These are phyloP conservation scores for Endotricha flammealis DNA, from an alignment of 2,888 invertebrate genomes.

Conservation along the genomic window DNA sequence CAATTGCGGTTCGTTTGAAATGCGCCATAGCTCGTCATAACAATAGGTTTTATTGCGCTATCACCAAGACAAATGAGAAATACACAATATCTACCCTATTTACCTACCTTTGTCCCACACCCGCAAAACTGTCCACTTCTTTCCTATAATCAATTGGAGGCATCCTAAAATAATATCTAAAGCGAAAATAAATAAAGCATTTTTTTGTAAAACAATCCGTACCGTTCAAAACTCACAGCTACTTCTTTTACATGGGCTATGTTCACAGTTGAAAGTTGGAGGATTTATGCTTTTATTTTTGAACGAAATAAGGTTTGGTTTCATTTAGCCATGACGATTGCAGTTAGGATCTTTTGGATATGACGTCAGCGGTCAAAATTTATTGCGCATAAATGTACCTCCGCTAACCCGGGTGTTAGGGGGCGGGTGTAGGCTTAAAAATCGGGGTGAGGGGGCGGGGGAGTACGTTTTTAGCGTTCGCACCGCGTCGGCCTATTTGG, in stretches of 20 bases:
- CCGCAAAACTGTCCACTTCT: slow-evolving; percentile 65
- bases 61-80: slow-evolving; percentile 73
- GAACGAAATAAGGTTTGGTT: slow-evolving; percentile 31
- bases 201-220: slow-evolving; percentile 50
- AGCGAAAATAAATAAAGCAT: slow-evolving; percentile 38
- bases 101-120: slow-evolving; percentile 56
- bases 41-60: slow-evolving; percentile 62
- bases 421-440: slow-evolving; percentile 76
- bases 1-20: slow-evolving; percentile 2
- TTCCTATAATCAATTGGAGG: slow-evolving; percentile 41
- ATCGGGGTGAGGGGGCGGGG: slow-evolving; percentile 69
- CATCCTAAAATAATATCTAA: slow-evolving; percentile 41
- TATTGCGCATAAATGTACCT: slow-evolving; percentile 79
- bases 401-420: slow-evolving; percentile 75
- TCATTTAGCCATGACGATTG: slow-evolving; percentile 26
- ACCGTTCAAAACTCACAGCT: slow-evolving; percentile 56
- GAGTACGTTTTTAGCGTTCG: slow-evolving; percentile 76
- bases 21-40: slow-evolving; percentile 22
- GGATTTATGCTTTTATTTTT: slow-evolving; percentile 23
- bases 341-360: slow-evolving; percentile 58
- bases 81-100: slow-evolving; percentile 65
- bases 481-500: slow-evolving; percentile 73
- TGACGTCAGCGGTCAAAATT: slow-evolving; percentile 70
- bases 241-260: slow-evolving; percentile 65
- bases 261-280: slow-evolving; percentile 24